phyloP scores from a whole-genome alignment of 1,140 invertebrate genomes.

The Heterodera carotae region DNA sequence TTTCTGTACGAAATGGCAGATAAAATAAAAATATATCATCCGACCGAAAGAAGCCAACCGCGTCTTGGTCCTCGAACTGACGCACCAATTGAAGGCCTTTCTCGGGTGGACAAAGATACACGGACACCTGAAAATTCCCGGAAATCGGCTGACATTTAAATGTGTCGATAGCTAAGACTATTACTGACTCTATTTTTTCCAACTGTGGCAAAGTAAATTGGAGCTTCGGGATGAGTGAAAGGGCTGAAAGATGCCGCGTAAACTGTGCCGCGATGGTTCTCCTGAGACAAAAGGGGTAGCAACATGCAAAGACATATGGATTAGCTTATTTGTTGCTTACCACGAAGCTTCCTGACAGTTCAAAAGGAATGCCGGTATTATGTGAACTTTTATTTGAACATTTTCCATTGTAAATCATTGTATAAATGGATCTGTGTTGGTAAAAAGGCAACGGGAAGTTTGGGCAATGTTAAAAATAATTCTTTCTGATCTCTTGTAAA shows the following conservation, averaged over 20 bases:
- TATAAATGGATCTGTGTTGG: not conserved
- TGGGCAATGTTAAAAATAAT: no score
- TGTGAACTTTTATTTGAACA: not conserved
- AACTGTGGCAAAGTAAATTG: slow-evolving; percentile 48
- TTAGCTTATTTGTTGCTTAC: not conserved
- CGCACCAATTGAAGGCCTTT: slow-evolving; percentile 35
- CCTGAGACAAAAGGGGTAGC: slow-evolving; percentile 46
- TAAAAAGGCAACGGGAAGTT: no score
- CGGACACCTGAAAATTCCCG: slow-evolving; percentile 40
- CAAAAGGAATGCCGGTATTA: not conserved
- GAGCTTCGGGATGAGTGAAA: slow-evolving; percentile 23
- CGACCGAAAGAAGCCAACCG: slow-evolving; percentile 26
- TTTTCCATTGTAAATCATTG: not conserved
- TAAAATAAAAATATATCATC: not conserved
- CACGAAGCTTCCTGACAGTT: not conserved
- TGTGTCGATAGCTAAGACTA: no score
- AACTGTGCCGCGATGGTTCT: slow-evolving; percentile 42
- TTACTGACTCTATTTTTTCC: slow-evolving; percentile 43
- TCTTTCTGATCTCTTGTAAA: no score
- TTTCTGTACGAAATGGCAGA: slow-evolving; percentile 35
- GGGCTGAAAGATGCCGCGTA: slow-evolving; percentile 50
- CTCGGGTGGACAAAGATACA: slow-evolving; percentile 38
- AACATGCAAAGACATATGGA: not conserved
- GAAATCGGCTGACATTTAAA: no score
- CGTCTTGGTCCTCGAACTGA: slow-evolving; percentile 47